Percentiles rank a stretch among this genome's conserved stretches.
Evolutionary conservation across 2,888 invertebrate species (phyloP).

Genomic region (Lissocephala sabroskyi): DNA sequence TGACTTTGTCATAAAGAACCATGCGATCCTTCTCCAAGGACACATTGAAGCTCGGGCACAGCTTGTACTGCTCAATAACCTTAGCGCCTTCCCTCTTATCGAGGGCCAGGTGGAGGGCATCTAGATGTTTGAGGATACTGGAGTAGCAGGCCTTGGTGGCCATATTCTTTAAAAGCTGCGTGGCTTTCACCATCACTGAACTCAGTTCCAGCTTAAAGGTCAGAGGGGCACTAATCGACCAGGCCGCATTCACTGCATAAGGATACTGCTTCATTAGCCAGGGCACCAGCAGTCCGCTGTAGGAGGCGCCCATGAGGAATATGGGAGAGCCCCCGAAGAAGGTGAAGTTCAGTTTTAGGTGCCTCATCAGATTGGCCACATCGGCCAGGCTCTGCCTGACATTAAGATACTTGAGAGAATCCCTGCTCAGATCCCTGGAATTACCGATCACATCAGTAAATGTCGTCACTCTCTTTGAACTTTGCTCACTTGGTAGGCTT

Average conservation of each 20-base stretch:
- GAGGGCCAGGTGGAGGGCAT: too few species aligned
- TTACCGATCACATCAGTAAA: not conserved
- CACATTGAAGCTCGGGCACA: too few species aligned
- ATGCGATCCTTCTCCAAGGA: too few species aligned
- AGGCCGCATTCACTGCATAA: constrained; percentile 74
- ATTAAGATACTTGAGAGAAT: constrained; percentile 75
- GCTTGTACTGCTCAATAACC: too few species aligned
- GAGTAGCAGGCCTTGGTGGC: too few species aligned
- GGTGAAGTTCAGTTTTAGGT: constrained; percentile 62
- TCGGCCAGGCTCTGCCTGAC: constrained; percentile 78
- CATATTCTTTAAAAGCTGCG: too few species aligned
- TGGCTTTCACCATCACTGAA: too few species aligned
- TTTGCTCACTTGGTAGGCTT: constrained; percentile 74
- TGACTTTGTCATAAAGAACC: too few species aligned
- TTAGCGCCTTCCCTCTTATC: too few species aligned
- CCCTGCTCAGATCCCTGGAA: constrained; percentile 73
- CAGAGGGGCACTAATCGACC: constrained; percentile 78
- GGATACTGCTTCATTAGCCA: constrained; percentile 78
- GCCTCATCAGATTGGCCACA: constrained; percentile 75
- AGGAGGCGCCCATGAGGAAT: constrained; percentile 77
- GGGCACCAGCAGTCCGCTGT: constrained; percentile 77
- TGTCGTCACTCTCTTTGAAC: not conserved
- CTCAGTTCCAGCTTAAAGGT: constrained; percentile 68
- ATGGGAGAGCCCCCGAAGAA: constrained; percentile 52
- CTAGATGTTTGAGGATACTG: too few species aligned